Percentiles rank a stretch among this genome's conserved stretches.
These are phyloP conservation scores for Nematostella vectensis DNA, from an alignment of 92 coral and sea anemone genomes.

Conservation along the genomic window DNA sequence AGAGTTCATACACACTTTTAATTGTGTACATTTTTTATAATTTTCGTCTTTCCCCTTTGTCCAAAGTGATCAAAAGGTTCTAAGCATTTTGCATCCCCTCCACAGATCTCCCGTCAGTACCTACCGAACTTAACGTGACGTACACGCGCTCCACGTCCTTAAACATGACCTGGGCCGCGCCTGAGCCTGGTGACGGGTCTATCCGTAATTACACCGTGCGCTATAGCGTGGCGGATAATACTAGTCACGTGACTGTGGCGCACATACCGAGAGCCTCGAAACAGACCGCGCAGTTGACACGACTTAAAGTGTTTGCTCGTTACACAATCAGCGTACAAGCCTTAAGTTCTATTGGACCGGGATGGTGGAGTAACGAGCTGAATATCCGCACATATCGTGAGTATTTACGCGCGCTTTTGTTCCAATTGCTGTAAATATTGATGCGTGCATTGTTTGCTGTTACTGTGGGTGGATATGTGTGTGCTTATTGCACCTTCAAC, in stretches of 20 bases:
- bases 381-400: conserved; percentile 1
- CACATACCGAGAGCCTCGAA: not conserved
- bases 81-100: too few relatives aligned
- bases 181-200: conserved; percentile 14
- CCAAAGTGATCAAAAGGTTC: too few relatives aligned
- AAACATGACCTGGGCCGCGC: not conserved
- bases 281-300: not conserved
- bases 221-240: not conserved
- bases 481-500: too few relatives aligned
- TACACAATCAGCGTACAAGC: not conserved
- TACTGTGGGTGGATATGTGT: too few relatives aligned
- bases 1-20: too few relatives aligned
- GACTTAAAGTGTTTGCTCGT: not conserved
- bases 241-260: not conserved
- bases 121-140: not conserved
- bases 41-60: too few relatives aligned
- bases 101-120: conserved; percentile 7
- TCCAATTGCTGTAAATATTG: too few relatives aligned
- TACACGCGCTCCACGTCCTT: conserved; percentile 10
- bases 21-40: too few relatives aligned
- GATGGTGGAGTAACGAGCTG: not conserved
- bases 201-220: not conserved
- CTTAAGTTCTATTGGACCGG: conserved; percentile 1
- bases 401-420: too few relatives aligned
- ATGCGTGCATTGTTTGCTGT: too few relatives aligned